Base-by-base conservation (phyloP, 2,888 invertebrate genomes). In the Melitaea athalia region DNA sequence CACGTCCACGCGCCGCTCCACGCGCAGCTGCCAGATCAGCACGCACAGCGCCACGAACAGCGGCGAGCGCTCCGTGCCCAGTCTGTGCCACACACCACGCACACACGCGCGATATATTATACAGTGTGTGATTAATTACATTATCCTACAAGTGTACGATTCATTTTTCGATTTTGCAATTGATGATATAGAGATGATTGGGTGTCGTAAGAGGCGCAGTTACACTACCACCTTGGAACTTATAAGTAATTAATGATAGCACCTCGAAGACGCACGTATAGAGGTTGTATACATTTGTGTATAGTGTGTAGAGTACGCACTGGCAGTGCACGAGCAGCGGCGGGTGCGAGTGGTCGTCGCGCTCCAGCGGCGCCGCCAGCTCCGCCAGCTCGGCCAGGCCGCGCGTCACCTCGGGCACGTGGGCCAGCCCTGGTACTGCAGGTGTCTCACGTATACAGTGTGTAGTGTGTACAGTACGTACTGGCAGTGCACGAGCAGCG, bases 371-470 rank as follows among this genome's bases (percentile, higher is more conserved):
- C 79, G 91, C 83, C 85, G 93, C 92, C 94, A 96, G 96, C 91
- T 97, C 96, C n/a, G 97, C 96, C 73, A 98, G 93, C 87, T 97
- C 97, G 73, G 97, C 96, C 70, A 98, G 94, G 31, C 97, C 97
- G 74, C 97, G 94, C 70, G 97, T 97, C 64, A 97, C 97, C 90
- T 97, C 97, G 74, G 97, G 97, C 85, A 98, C 97, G 93, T 97
- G 53, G 97, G 97, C 98, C 98, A 98, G 67, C 97, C 98, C 83
- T 97, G 96, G 90, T 98, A 98, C 88, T 98, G 98, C 85, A 97
- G 95, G 84, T 98, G 98, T 63, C 95, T 96, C 31, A 96, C 97
- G 77, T n/a, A 10, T 52, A 31, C 12, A 3, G 12, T 31, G 53
- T 3, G 38, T n/a, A 47, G 8, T 24, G 59, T 45, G 14, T 15